Base-by-base conservation (phyloP, 64 coral and sea anemone species). In the Actinia tenebrosa region DNA sequence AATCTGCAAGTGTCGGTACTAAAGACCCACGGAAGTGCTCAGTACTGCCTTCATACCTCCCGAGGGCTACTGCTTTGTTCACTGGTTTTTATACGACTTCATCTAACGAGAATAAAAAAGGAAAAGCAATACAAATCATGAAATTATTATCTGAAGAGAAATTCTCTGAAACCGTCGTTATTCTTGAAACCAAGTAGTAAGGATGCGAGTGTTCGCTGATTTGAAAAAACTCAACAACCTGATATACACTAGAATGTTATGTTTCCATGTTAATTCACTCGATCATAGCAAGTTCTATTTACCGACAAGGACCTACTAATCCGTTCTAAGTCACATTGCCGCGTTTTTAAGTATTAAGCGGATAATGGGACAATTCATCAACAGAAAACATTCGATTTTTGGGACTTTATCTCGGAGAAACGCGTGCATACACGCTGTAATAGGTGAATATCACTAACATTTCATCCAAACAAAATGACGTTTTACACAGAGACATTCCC, bases 341-440 rank as follows among this genome's bases (percentile, higher is more conserved):
- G 79, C 79, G 79, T 81, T 37, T 81, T 81, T 45, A 20, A 50
- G 79, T 23, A 53, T 81, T 81, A 81, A 81, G 79, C 43, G 79
- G 79, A 81, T 81, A 81, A 81, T 81, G 79, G 26, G 23, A 37
- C 26, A 75, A 30, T 11, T 42, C 26, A 30, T 75, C 23, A 75
- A 75, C 26, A 75, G 26, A 75, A 75, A 75, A 75, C 69, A 75
- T 75, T 37, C 43, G 69, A 75, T 75, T 42, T 75, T 42, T 9
- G 50, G 79, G 79, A 53, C 79, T 81, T 47, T 81, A 75, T 75
- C 69, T 75, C 69, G 27, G 7, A 81, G 71, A 50, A 81, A 45
- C 79, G 79, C 79, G 79, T 81, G 79, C 27, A 53, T 81, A 45
- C 79, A 81, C 79, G 79, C 17, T 37, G 20, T 53, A 53, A 53